Base-by-base conservation (phyloP, 2,797 vertebrate genomes). In the Orientallactaga sibirica region DNA sequence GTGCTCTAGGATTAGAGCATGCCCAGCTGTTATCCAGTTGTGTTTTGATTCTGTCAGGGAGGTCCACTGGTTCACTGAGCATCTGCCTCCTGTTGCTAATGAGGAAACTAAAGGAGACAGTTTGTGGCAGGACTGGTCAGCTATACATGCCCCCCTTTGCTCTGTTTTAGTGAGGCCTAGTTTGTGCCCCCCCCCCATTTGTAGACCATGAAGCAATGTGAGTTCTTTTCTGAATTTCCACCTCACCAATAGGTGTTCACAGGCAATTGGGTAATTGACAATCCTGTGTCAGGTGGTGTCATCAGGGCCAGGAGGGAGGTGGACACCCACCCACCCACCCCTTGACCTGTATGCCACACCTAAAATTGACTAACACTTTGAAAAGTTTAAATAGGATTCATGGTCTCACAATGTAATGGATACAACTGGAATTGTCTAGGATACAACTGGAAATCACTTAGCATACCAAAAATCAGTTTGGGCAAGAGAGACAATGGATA, bases 381-480 rank as follows among this genome's bases (percentile, higher is more conserved):
- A 37, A 55, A 58, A 33, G 66, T 14, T 64, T 66, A 92, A 71
- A 14, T 67, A 89, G n/a, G 80, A 83, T 91, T 89, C 77, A 73
- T 7, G 75, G 70, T 77, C n/a, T 68, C 41, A 87, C 29, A 84
- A 18, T 20, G 22, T 61, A 88, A 85, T 74, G 84, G 64, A 27
- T 3, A 79, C 55, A 76, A 19, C 5, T 76, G 66, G 5, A 48
- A 48, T 48, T 48, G 10, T 77, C 29, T 55, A 68, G 68, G 78
- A 62, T 62, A 70, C 24, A 85, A 70, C 15, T 41, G 83, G 90
- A 94, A 91, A 86, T 43, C 43, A 58, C 8, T 85, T 86, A 76
- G 70, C n/a, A 67, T 41, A 68, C 19, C 27, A 76, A 75, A 37
- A 74, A 43, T 43, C 25, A 81, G 68, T 33, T 62, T 67, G 25